A percentile compares a stretch with the other conserved stretches of the same genome.
Evolutionary conservation across 1,140 invertebrate species (phyloP).

Genomic region (Callitettix versicolor): DNA sequence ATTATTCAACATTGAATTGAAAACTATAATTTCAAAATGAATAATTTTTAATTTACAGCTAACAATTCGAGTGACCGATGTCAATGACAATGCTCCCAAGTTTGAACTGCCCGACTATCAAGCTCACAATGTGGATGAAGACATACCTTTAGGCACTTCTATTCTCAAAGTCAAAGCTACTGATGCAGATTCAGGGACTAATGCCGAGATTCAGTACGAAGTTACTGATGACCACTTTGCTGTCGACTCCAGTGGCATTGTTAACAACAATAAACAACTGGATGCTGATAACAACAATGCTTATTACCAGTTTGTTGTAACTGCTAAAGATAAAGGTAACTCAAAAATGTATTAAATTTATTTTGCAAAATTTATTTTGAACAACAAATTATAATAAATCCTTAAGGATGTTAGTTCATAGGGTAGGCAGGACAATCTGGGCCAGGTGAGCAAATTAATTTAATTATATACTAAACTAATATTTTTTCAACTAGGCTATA

Average conservation of each 20-base stretch:
- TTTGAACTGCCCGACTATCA: slow-evolving; percentile 92
- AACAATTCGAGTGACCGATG: slow-evolving; percentile 84
- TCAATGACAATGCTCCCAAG: slow-evolving; percentile 89
- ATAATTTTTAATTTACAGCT: too few species aligned
- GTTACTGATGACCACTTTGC: slow-evolving; percentile 88
- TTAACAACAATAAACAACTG: slow-evolving; percentile 84
- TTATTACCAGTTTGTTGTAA: slow-evolving; percentile 89
- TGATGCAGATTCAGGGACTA: slow-evolving; percentile 82
- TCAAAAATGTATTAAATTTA: too few species aligned
- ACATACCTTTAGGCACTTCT: slow-evolving; percentile 79
- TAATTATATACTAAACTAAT: too few species aligned
- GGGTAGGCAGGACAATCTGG: too few species aligned
- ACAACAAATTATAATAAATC: too few species aligned
- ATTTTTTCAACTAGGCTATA: too few species aligned
- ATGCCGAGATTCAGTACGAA: slow-evolving; percentile 87
- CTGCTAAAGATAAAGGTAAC: slow-evolving; percentile 77
- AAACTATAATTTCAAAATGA: too few species aligned
- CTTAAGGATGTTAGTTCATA: too few species aligned
- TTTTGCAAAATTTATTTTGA: too few species aligned
- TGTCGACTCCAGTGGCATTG: slow-evolving; percentile 81
- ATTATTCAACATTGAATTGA: too few species aligned
- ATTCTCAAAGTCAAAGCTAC: slow-evolving; percentile 87
- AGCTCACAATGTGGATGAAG: slow-evolving; percentile 89
- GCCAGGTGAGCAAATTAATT: too few species aligned
- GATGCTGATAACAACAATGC: slow-evolving; percentile 93